These are phyloP conservation scores for Sclerurus mexicanus DNA, from an alignment of 2,113 vertebrate species.

Conservation along the genomic window DNA sequence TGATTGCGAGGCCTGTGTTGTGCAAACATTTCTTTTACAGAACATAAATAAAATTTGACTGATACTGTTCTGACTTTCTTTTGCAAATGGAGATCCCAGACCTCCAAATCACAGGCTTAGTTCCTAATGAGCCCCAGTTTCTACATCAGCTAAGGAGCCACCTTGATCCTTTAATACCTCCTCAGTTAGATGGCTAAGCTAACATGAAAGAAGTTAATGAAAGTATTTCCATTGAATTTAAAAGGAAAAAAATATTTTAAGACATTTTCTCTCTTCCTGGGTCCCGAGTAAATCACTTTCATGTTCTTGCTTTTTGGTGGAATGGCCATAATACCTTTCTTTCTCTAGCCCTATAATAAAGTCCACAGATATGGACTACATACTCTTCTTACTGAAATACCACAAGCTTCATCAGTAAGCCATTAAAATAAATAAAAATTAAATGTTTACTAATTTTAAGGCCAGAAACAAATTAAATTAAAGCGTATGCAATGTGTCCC, in stretches of 20 bases:
- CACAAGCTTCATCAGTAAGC: neutral
- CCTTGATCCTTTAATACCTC: neutral
- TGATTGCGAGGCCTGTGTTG: neutral
- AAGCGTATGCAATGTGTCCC: neutral
- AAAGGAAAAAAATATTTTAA: neutral
- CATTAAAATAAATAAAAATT: neutral
- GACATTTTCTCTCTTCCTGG: neutral
- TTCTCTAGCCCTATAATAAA: neutral
- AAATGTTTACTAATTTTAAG: neutral
- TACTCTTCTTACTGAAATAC: constrained; percentile 20
- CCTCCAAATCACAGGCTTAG: neutral
- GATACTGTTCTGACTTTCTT: neutral
- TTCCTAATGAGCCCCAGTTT: neutral
- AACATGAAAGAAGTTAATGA: neutral
- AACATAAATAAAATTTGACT: neutral
- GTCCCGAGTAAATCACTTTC: neutral
- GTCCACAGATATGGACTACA: neutral
- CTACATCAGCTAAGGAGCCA: neutral
- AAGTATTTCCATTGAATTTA: neutral
- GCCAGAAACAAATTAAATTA: neutral
- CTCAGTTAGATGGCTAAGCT: constrained; percentile 1
- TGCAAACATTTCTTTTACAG: neutral
- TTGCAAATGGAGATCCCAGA: neutral
- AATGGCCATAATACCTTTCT: neutral
- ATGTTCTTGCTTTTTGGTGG: neutral